These are phyloP conservation scores for Boleophthalmus pectinirostris DNA, from an alignment of 2,113 vertebrate species.

Conservation along the genomic window DNA sequence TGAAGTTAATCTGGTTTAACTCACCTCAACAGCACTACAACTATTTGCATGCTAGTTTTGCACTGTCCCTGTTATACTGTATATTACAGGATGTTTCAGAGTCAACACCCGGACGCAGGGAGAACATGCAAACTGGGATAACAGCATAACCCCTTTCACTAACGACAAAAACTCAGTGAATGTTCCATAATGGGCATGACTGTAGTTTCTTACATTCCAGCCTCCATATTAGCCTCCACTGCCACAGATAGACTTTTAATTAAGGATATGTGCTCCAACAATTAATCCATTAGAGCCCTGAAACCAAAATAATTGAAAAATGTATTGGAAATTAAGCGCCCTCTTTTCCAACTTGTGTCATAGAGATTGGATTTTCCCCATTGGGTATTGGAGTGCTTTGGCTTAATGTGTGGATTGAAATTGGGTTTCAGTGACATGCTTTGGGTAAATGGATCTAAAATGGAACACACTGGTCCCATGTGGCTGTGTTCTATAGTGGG, in stretches of 20 bases:
- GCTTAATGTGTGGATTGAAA: constrained; percentile 7
- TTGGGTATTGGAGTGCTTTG: constrained; percentile 2
- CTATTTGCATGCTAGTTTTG: too few species aligned
- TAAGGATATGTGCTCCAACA: constrained; percentile 1
- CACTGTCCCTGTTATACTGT: too few species aligned
- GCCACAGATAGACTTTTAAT: constrained; percentile 8
- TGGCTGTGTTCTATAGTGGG: neutral
- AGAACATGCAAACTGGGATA: neutral
- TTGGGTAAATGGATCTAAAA: constrained; percentile 4
- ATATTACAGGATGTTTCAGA: too few species aligned
- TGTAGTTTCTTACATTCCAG: neutral
- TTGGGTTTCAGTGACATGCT: constrained; percentile 1
- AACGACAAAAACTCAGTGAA: neutral
- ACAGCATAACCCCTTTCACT: neutral
- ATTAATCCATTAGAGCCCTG: constrained; percentile 7
- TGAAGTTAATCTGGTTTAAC: too few species aligned
- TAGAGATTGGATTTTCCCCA: neutral
- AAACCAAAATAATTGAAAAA: constrained; percentile 12
- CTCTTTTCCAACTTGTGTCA: neutral
- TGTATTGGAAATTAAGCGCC: constrained; percentile 6
- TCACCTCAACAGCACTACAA: too few species aligned
- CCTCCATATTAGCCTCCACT: neutral
- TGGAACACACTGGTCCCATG: neutral
- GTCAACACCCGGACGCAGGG: too few species aligned
- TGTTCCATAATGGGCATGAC: neutral